A percentile compares a stretch with the other conserved stretches of the same genome.
Conservation (phyloP, 2,113 vertebrate genomes). For the Pachyramphus minor region DNA sequence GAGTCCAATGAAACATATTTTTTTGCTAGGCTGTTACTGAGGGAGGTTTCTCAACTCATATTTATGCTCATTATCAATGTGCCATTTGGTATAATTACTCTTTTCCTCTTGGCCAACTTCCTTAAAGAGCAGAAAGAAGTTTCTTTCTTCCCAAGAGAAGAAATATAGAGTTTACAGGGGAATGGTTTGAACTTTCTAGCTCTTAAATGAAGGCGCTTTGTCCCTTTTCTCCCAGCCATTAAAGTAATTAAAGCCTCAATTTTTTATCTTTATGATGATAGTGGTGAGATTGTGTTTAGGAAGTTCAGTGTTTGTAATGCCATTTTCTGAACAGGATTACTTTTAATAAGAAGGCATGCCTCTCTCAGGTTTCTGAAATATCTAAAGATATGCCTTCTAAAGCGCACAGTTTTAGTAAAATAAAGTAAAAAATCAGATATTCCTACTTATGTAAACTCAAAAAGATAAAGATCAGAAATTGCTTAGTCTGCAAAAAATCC, state of each 20-base stretch:
- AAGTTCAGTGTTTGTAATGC: neutral
- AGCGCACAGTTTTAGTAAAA: neutral
- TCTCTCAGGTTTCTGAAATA: neutral
- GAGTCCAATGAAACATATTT: neutral
- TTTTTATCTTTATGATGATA: neutral
- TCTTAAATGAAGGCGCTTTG: neutral
- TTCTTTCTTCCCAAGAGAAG: constrained; percentile 36
- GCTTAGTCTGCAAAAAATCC: neutral
- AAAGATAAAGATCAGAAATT: neutral
- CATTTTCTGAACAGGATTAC: neutral
- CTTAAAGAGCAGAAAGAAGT: constrained; percentile 43
- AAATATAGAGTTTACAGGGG: neutral
- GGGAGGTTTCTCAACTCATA: neutral
- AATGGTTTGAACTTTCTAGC: neutral
- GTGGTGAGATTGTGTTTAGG: neutral
- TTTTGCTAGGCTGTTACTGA: neutral
- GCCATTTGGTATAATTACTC: constrained; percentile 42
- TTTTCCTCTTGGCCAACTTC: constrained; percentile 39
- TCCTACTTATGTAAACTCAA: neutral
- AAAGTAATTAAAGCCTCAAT: neutral
- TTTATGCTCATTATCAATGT: neutral
- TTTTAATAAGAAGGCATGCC: neutral
- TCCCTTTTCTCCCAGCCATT: neutral
- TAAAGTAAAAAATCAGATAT: neutral
- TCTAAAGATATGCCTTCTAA: neutral